phyloP scores from a whole-genome alignment of 2,797 vertebrate genomes.

The Pseudocheirus occidentalis region DNA sequence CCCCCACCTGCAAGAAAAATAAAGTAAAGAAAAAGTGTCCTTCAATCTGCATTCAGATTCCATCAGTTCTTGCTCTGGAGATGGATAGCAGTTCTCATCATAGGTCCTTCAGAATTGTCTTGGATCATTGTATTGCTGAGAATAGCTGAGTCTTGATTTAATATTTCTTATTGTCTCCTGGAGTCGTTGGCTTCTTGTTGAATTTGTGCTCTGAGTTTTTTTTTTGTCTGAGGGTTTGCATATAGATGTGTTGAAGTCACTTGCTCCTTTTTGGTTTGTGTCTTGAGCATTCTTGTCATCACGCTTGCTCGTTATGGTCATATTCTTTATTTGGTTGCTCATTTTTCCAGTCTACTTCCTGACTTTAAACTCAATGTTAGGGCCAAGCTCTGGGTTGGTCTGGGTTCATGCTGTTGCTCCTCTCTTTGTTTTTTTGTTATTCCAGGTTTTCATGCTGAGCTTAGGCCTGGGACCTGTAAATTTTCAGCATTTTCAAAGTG shows the following conservation, averaged over 20 bases:
- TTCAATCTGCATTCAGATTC: not conserved
- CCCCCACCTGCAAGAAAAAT: too few species aligned
- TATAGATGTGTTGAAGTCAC: not conserved
- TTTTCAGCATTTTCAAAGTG: not conserved
- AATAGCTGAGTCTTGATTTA: not conserved
- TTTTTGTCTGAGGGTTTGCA: not conserved
- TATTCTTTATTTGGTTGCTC: not conserved
- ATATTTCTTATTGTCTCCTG: not conserved
- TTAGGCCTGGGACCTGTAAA: not conserved
- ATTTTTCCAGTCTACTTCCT: not conserved
- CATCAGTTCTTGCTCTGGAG: not conserved
- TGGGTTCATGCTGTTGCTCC: not conserved
- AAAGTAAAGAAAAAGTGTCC: too few species aligned
- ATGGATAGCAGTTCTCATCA: not conserved
- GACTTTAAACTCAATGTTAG: not conserved
- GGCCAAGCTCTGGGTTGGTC: not conserved
- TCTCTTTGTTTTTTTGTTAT: not conserved
- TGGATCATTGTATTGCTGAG: not conserved
- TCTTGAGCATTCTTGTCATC: not conserved
- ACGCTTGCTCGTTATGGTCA: not conserved
- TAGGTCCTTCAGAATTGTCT: not conserved
- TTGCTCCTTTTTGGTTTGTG: not conserved
- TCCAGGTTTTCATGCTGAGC: not conserved
- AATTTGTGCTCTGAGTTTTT: not conserved
- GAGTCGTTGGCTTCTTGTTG: not conserved